phyloP scores from a whole-genome alignment of 2,797 vertebrate species.

The Rhinichthys osculus region DNA sequence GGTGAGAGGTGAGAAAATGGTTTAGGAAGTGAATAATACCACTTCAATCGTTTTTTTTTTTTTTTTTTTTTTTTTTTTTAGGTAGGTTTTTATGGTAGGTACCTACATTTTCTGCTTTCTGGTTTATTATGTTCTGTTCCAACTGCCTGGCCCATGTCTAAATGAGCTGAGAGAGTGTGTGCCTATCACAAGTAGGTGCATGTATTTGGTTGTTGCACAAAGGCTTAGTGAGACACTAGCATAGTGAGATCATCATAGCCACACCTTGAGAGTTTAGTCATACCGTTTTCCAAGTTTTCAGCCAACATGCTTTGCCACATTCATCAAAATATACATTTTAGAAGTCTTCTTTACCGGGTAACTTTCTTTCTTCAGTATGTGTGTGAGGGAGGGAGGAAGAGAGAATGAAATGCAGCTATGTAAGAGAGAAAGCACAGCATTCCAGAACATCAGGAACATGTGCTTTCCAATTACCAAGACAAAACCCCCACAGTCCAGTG shows the following conservation, averaged over 20 bases:
- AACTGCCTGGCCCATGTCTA: not conserved
- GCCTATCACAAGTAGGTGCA: constrained; percentile 51
- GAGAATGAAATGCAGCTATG: constrained; percentile 24
- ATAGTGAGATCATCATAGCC: constrained; percentile 41
- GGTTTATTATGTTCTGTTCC: not conserved
- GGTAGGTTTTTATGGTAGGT: too few species aligned
- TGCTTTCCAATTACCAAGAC: constrained; percentile 47
- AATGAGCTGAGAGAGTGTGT: not conserved
- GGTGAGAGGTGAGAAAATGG: not conserved
- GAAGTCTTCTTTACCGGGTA: not conserved
- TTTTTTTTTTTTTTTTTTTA: too few species aligned
- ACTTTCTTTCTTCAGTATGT: not conserved
- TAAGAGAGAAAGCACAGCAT: constrained; percentile 26
- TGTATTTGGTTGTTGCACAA: constrained; percentile 27
- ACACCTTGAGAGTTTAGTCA: constrained; percentile 51
- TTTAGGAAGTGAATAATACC: constrained; percentile 7
- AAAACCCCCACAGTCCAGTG: constrained; percentile 37
- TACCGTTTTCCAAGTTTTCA: not conserved
- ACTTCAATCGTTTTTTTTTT: not conserved
- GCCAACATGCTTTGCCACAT: not conserved
- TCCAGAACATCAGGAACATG: constrained; percentile 41
- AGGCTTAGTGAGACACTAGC: constrained; percentile 12
- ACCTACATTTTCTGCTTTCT: not conserved
- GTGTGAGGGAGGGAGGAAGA: not conserved
- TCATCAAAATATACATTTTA: not conserved